Conservation (phyloP, 2,888 invertebrate species). For the Dasysyrphus albostriatus region DNA sequence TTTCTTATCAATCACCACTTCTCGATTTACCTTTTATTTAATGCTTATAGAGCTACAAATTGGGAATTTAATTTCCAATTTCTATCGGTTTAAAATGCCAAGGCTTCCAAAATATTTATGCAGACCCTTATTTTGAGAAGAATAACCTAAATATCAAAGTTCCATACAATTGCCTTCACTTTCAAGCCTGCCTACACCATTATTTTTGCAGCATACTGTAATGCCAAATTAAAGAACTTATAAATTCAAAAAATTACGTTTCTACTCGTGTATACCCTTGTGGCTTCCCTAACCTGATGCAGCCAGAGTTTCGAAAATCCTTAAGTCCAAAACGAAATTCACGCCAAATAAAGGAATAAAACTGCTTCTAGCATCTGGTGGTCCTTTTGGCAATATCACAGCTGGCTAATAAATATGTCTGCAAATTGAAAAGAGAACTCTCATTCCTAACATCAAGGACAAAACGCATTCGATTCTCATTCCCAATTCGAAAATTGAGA, state of each 20-base stretch:
- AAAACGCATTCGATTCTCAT: slow-evolving; percentile 31
- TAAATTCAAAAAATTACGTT: not conserved
- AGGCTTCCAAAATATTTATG: too few relatives aligned
- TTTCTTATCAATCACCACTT: too few relatives aligned
- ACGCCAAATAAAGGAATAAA: slow-evolving; percentile 15
- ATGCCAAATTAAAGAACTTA: not conserved
- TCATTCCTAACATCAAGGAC: not conserved
- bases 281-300: not conserved
- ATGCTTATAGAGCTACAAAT: too few relatives aligned
- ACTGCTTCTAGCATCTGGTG: slow-evolving; percentile 61
- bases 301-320: slow-evolving; percentile 22
- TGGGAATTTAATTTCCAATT: too few relatives aligned
- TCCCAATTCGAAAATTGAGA: slow-evolving; percentile 57
- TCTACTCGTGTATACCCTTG: not conserved
- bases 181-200: not conserved
- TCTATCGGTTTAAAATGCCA: too few relatives aligned
- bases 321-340: slow-evolving; percentile 32
- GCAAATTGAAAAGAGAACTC: slow-evolving; percentile 67
- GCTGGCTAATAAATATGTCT: slow-evolving; percentile 33
- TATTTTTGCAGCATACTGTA: not conserved
- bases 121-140: too few relatives aligned
- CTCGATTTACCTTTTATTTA: too few relatives aligned
- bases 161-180: not conserved
- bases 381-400: slow-evolving; percentile 2
- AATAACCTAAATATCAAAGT: not conserved